Base-by-base conservation (phyloP, 2,797 vertebrate species). In the Lutjanus campechanus region DNA sequence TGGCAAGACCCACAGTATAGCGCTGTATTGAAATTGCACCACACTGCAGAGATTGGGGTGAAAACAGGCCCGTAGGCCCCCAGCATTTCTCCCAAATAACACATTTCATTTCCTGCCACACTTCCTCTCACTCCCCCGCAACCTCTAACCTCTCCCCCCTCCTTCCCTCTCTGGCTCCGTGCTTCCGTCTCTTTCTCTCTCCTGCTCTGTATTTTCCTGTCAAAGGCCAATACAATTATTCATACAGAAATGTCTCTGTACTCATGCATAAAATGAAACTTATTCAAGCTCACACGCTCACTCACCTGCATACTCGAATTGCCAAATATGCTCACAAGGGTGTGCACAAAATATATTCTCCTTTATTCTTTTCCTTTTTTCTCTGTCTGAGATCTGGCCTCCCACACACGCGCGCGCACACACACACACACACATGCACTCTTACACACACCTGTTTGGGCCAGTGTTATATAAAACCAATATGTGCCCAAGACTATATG, bases 21-120 rank as follows among this genome's bases (percentile, higher is more conserved):
- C 69, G 11, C 58, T 81, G 79, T 88, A 92, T 86, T 88, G 82
- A 92, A 93, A 92, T 92, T 83, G 70, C 81, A 78, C 79, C 54
- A 82, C 89, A 82, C 81, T 89, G 92, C 89, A 88, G 90, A 88
- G 87, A 89, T 79, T 83, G 85, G 60, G 79, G 43, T 82, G 85
- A 91, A 86, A 90, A 82, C 85, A 87, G 81, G 67, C 80, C 82
- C 71, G 53, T 75, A 65, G 76, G 73, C 81, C 81, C 68, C 47
- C 69, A 85, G 74, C 81, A 79, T 83, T 88, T 88, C 86, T 73
- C 73, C 79, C 77, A 73, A 85, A 83, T 85, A 86, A 87, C 89
- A 88, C 91, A 86, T 92, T 94, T 93, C 72, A 93, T 93, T 93
- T 92, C 83, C 90, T 88, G 89, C 77, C 82, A 81, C 29, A 85